Conservation (phyloP, 2,888 invertebrate species). For the Diogma glabrata region DNA sequence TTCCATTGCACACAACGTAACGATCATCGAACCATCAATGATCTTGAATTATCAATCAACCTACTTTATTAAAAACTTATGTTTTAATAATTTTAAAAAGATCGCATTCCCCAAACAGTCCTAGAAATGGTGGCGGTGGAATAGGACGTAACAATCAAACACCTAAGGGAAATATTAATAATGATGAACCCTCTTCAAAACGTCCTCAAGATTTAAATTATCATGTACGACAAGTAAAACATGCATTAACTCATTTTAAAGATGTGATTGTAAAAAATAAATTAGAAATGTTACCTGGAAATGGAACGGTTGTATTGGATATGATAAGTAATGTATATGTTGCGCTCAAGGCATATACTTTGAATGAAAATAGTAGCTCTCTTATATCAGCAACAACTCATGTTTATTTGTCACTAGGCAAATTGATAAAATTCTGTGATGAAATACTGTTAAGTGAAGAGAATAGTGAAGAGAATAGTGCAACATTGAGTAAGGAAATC, state of each 20-base stretch:
- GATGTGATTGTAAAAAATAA: slow-evolving; percentile 88
- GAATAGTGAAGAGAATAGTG: slow-evolving; percentile 33
- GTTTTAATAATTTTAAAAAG: slow-evolving; percentile 32
- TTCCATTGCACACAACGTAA: slow-evolving; percentile 6
- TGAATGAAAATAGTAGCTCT: slow-evolving; percentile 34
- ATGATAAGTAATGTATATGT: slow-evolving; percentile 80
- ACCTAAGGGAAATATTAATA: background rate
- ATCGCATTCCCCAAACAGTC: slow-evolving; percentile 53
- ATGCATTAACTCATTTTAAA: slow-evolving; percentile 76
- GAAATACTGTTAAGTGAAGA: slow-evolving; percentile 70
- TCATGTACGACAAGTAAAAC: slow-evolving; percentile 62
- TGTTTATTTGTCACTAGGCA: slow-evolving; percentile 75
- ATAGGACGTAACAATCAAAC: background rate
- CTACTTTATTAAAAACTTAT: background rate
- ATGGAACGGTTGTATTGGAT: slow-evolving; percentile 87
- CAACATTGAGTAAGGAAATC: slow-evolving; percentile 45
- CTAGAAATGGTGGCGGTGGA: slow-evolving; percentile 35
- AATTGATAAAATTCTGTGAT: slow-evolving; percentile 80
- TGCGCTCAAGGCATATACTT: slow-evolving; percentile 34
- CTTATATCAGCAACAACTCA: slow-evolving; percentile 64
- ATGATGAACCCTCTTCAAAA: slow-evolving; percentile 39
- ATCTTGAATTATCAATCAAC: slow-evolving; percentile 2
- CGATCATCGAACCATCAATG: too few relatives aligned
- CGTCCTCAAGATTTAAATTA: slow-evolving; percentile 61
- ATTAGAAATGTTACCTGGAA: slow-evolving; percentile 85